Evolutionary conservation across 2,888 invertebrate species (phyloP).

Genomic region (Sinotaia quadrata): DNA sequence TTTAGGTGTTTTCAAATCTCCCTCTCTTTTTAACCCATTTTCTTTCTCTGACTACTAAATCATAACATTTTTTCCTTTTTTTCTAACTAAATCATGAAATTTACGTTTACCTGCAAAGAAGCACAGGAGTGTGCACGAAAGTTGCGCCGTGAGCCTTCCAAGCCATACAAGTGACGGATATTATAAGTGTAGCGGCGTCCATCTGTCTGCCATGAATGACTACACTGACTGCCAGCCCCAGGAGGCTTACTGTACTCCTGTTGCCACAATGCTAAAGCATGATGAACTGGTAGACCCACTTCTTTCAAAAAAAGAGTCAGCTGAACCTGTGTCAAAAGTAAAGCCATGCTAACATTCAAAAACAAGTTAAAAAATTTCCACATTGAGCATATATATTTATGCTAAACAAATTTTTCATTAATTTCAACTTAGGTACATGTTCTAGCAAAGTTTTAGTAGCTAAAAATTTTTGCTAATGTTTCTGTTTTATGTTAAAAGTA

Average conservation of each 20-base stretch:
- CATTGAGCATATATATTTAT: too few relatives aligned
- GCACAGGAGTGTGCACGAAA: conserved; percentile 78
- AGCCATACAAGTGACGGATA: conserved; percentile 82
- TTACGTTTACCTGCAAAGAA: conserved; percentile 75
- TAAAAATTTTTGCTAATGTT: too few relatives aligned
- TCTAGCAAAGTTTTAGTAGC: too few relatives aligned
- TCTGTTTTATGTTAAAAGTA: too few relatives aligned
- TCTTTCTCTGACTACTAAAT: neutral
- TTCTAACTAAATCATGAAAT: too few relatives aligned
- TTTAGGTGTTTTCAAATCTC: neutral
- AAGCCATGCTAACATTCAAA: too few relatives aligned
- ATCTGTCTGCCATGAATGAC: conserved; percentile 79
- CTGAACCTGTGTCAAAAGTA: conserved; percentile 72
- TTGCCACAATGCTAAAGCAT: conserved; percentile 80
- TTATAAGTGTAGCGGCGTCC: conserved; percentile 79
- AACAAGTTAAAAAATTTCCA: too few relatives aligned
- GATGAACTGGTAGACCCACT: conserved; percentile 79
- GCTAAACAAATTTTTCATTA: too few relatives aligned
- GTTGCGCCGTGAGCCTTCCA: conserved; percentile 79
- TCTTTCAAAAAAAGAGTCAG: conserved; percentile 83
- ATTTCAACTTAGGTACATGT: too few relatives aligned
- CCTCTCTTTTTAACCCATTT: neutral
- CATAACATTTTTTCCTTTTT: neutral
- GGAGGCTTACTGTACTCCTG: conserved; percentile 77
- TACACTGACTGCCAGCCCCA: conserved; percentile 73